Evolutionary conservation across 2,113 vertebrate genomes (phyloP), one percentile per base, ranked within the genome.

Genomic region (Oryzias javanicus): DNA sequence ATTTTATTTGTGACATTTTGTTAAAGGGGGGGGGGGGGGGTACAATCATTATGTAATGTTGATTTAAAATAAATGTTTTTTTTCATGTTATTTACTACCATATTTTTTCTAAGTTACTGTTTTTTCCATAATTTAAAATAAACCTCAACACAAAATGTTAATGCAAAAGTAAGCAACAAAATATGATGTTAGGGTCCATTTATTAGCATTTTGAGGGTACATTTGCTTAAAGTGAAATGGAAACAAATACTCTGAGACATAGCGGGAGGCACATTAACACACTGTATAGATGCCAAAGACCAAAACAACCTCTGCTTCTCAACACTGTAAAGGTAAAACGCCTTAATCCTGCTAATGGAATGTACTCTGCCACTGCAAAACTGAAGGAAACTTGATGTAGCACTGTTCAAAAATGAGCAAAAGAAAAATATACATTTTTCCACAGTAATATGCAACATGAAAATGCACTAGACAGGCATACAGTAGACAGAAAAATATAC

Each of bases 181-280:
- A 10, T 41, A 57, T 8, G 3, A n/a, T 14, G 51, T 25, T 42
- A 52, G 18, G 56, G 7, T 41, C 55, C 22, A 45, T 76, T 54
- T 85, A 84, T 76, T 78, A 53, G 53, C 52, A 35, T 13, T 59
- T 57, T 71, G 4, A 35, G 40, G 8, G 24, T 29, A 71, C 40
- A 70, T 45, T 60, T 40, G 40, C 22, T 15, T 20, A 69, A 47
- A 0, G 18, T 45, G 16, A 54, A 42, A 19, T 42, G 49, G 46
- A 25, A 52, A 19, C 0, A 19, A 74, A 55, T 14, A 59, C 13
- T 65, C 13, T 53, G 35, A 51, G 44, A 70, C 74, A 75, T 25
- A n/a, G 25, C 18, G 16, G 15, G 46, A 63, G 55, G 63, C 53
- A 71, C 65, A 54, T 22, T 45, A 50, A 63, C 2, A 64, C 42